These are phyloP conservation scores for Ametastegia equiseti DNA, from an alignment of 2,888 invertebrate species.

Conservation along the genomic window DNA sequence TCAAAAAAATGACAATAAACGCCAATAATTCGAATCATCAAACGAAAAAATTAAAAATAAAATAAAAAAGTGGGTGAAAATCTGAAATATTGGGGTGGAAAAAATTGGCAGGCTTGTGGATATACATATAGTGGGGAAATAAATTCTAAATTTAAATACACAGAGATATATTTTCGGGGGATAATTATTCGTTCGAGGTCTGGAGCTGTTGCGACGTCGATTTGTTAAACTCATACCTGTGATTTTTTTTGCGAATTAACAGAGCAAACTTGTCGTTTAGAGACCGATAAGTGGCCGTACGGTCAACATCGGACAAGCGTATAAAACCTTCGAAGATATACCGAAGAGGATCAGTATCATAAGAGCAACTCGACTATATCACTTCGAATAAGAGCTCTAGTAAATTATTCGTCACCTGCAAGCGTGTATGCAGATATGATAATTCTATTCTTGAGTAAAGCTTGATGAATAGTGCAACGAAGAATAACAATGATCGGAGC, in stretches of 20 bases:
- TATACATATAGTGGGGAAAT: too few species aligned
- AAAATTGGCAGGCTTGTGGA: too few species aligned
- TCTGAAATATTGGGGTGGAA: too few species aligned
- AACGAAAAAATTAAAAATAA: too few species aligned
- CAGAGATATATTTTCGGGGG: neutral
- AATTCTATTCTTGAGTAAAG: neutral
- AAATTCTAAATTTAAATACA: neutral
- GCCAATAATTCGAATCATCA: too few species aligned
- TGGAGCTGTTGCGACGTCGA: neutral
- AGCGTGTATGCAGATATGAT: neutral
- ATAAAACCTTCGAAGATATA: conserved; percentile 53
- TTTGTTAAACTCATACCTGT: neutral
- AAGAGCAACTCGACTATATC: neutral
- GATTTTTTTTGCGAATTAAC: conserved; percentile 61
- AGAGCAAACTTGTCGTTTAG: conserved; percentile 66
- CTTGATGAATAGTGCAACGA: neutral
- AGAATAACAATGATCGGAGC: neutral
- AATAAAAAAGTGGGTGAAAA: too few species aligned
- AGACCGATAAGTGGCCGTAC: conserved; percentile 67
- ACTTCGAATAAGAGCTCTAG: neutral
- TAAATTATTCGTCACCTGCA: neutral
- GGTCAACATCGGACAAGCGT: conserved; percentile 55
- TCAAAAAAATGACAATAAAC: too few species aligned
- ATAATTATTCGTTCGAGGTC: neutral
- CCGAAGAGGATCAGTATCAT: conserved; percentile 50